Evolutionary conservation across 2,113 vertebrate species (phyloP), one percentile per base, ranked within the genome.

Genomic region (Gadus macrocephalus): DNA sequence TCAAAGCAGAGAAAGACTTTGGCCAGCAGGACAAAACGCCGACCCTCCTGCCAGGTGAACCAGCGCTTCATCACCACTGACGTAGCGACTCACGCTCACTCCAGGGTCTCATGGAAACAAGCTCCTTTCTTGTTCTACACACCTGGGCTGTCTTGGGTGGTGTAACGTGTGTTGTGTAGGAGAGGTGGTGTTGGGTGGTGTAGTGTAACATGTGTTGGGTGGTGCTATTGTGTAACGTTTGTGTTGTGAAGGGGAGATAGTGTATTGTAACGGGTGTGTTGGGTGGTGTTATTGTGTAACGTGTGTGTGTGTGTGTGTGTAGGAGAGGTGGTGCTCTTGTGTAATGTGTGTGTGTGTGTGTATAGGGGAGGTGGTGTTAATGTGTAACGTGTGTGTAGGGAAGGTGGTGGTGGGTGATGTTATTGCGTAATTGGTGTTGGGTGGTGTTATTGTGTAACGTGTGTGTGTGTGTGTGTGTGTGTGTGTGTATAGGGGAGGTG

Each of bases 121-220:
- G 15, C 55, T 17, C 55, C 3, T 15, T 15, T 55, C 53, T 55
- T 58, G 15, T 58, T 58, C 53, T 58, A 16, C 55, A 17, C 16
- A n/a, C 55, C n/a, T 25, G 25, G 25, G 12, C 16, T 14, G 3
- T 55, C 53, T 55, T 3, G 12, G 16, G 6, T 3, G 8, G 42
- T 49, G 42, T 14, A 49, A 14, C 2, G 15, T 58, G 55, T 58
- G 55, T 58, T 58, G 16, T 58, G 55, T 3, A 58, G 95, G 94
- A 65, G 95, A 96, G 71, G 87, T 94, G 31, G 75, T 95, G 75
- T 93, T 95, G 62, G 95, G 95, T 22, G 93, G 95, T 72, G 93
- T 42, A 42, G 38, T 42, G 38, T 42, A 11, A 11, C 11, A 4
- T 42, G 38, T 42, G 38, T 42, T 42, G 38, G 38, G 38, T 8